These are phyloP conservation scores for Neoseiulus cucumeris DNA, from an alignment of 1,140 invertebrate genomes.

Conservation along the genomic window DNA sequence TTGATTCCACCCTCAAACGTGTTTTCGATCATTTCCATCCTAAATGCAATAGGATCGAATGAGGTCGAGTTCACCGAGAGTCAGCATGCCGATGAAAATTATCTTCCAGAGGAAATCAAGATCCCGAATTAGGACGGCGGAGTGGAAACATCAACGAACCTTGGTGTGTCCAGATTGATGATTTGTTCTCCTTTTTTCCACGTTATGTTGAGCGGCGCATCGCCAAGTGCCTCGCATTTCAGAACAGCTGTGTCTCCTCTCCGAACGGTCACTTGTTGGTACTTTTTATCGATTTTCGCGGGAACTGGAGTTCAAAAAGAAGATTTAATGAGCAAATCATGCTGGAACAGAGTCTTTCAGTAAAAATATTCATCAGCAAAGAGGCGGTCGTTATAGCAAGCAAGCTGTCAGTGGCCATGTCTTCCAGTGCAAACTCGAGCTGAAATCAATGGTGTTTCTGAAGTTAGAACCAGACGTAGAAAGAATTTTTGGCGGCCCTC, in stretches of 20 bases:
- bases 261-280: slow-evolving; percentile 67
- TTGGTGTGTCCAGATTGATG: slow-evolving; percentile 39
- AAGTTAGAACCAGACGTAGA: no score
- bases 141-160: slow-evolving; percentile 7
- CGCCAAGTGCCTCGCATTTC: slow-evolving; percentile 80
- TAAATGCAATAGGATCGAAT: neutral
- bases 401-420: no score
- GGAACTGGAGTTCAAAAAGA: slow-evolving; percentile 40
- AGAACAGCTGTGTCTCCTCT: slow-evolving; percentile 72
- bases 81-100: no score
- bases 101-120: neutral
- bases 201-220: slow-evolving; percentile 80
- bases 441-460: no score
- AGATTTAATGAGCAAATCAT: neutral
- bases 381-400: no score
- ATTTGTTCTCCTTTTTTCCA: slow-evolving; percentile 79
- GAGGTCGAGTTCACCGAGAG: no score
- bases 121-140: neutral
- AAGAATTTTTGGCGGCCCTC: no score
- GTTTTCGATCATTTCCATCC: slow-evolving; percentile 21
- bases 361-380: neutral
- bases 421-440: no score
- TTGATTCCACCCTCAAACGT: slow-evolving; percentile 18
- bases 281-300: slow-evolving; percentile 75
- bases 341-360: neutral